Evolutionary conservation across 2,888 invertebrate genomes (phyloP), one percentile per base, ranked within the genome.

Genomic region (Yponomeuta plumbellus): DNA sequence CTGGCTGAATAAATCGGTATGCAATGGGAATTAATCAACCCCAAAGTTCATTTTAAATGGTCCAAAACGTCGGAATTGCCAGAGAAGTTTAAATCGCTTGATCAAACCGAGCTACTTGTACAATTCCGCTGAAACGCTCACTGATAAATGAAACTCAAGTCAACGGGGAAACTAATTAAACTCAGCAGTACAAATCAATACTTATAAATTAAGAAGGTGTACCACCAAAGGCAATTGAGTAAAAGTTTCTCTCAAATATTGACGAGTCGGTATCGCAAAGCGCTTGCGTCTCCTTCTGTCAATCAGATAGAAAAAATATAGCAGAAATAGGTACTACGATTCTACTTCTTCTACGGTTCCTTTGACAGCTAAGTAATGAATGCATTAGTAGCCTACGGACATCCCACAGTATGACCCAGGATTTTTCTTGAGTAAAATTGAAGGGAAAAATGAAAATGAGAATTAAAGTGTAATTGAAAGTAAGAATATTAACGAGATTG

Each of bases 91-190:
- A 63, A 63, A 44, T 63, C 40, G 20, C 23, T 63, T 63, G 44
- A 64, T 58, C 67, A 69, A 72, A 70, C 69, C 69, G 70, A 70
- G 67, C 61, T 68, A 66, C 66, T 67, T 64, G 61, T 68, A 59
- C 23, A 66, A 66, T 67, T 52, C 44, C 34, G 13, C 44, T 66
- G 66, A 66, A 76, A 78, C 76, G 75, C 77, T 77, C 58, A 58
- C 71, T 84, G 83, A 86, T 84, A 86, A 87, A 87, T 85, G 82
- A 85, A 80, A 72, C 76, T 74, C 77, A 77, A 78, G 77, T 79
- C 79, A 84, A 78, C 80, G 81, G 21, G 73, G 78, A 80, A 90
- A 88, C 87, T 88, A 89, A 90, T 90, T 90, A 86, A 88, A 88
- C 80, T 86, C 79, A 78, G 75, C 79, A 77, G 76, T 77, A 77